Conservation (phyloP, 2,888 invertebrate genomes). For the Mythimna loreyi region DNA sequence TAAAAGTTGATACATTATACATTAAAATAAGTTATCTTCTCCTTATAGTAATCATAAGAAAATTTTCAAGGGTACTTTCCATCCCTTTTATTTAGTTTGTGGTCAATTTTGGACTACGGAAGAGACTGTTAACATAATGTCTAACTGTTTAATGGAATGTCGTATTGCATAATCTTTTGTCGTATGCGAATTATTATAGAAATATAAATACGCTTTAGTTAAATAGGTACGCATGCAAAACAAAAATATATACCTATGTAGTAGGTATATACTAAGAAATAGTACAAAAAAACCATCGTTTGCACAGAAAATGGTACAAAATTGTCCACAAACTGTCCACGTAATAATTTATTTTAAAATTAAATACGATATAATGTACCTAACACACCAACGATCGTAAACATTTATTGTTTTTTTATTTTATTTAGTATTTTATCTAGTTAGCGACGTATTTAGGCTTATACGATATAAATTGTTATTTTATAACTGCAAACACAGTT, state of each 20-base stretch:
- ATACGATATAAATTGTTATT: conserved; percentile 49
- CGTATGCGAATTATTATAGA: neutral
- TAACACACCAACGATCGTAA: conserved; percentile 65
- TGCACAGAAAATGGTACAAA: conserved; percentile 29
- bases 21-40: conserved; percentile 84
- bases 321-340: conserved; percentile 52
- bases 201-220: neutral
- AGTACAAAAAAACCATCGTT: conserved; percentile 7
- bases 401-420: conserved; percentile 48
- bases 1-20: conserved; percentile 81
- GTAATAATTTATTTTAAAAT: conserved; percentile 56
- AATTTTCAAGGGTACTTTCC: conserved; percentile 76
- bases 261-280: neutral
- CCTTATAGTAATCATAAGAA: conserved; percentile 90
- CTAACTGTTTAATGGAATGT: conserved; percentile 44
- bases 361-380: conserved; percentile 56
- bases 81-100: conserved; percentile 65
- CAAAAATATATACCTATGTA: too few species aligned
- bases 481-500: conserved; percentile 52
- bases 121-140: conserved; percentile 3
- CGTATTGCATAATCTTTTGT: conserved; percentile 14
- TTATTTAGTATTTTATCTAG: conserved; percentile 44
- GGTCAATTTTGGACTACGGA: conserved; percentile 52
- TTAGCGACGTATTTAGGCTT: conserved; percentile 69
- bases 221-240: too few species aligned